phyloP scores from a whole-genome alignment of 2,888 invertebrate genomes.

The Fabriciana adippe region DNA sequence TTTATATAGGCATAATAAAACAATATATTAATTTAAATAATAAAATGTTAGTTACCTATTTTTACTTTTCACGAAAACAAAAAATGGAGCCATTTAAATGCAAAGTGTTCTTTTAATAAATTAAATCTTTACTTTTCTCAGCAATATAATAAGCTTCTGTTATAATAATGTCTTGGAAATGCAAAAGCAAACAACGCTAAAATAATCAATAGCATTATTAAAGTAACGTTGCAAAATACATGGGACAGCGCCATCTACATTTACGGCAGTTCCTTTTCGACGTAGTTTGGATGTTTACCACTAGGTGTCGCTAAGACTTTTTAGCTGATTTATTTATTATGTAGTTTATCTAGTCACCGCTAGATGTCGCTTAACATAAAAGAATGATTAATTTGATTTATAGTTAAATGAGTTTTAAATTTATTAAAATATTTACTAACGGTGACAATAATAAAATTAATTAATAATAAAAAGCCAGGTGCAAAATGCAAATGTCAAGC shows the following conservation, averaged over 20 bases:
- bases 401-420: neutral
- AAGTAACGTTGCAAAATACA: conserved; percentile 29
- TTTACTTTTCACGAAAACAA: too few relatives aligned
- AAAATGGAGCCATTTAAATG: too few relatives aligned
- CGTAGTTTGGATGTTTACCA: neutral
- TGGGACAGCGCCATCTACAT: conserved; percentile 63
- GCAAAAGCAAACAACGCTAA: conserved; percentile 32
- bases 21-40: too few relatives aligned
- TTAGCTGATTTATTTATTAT: neutral
- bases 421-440: too few relatives aligned
- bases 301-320: conserved; percentile 10
- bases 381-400: neutral
- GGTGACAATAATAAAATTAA: too few relatives aligned
- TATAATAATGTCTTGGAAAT: conserved; percentile 29
- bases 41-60: too few relatives aligned
- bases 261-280: conserved; percentile 3
- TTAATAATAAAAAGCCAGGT: too few relatives aligned
- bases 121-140: neutral
- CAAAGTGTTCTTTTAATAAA: too few relatives aligned
- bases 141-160: conserved; percentile 30
- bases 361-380: conserved; percentile 53
- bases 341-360: conserved; percentile 37
- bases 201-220: conserved; percentile 39
- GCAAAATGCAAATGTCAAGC: too few relatives aligned
- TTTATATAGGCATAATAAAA: too few relatives aligned